Base-by-base conservation (phyloP, 2,888 invertebrate species). In the Ceraclea dissimilis region DNA sequence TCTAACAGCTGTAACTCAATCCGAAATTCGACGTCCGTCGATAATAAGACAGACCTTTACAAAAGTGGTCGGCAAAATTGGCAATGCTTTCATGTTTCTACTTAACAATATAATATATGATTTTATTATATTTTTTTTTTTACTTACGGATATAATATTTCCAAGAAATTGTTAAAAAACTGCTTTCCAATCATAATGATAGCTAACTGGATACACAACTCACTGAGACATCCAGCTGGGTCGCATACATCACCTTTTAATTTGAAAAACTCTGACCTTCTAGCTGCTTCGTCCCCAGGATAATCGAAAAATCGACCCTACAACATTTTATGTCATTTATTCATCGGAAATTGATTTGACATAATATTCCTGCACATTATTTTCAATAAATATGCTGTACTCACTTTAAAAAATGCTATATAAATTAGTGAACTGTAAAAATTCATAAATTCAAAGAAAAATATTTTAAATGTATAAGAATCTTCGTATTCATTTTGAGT, bases 341-440 rank as follows among this genome's bases (percentile, higher is more conserved):
- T 6, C 26, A 26, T 26, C 10, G 26, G 10, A 6, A 26, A 26
- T 6, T 26, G 4, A 6, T 26, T 4, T 26, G 26, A 4, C 26
- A 26, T 26, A 26, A 6, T 6, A 26, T 26, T 6, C 10, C 26
- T 26, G 26, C n/a, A n/a, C n/a, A n/a, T n/a, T n/a, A n/a, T n/a
- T n/a, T n/a, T n/a, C n/a, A n/a, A n/a, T n/a, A n/a, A 26, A 26
- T 26, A 26, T 26, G 26, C 26, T 26, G 5, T 26, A 26, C 10
- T 26, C 19, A 91, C 93, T 82, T 97, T 97, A 71, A 98, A 95
- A 72, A 98, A 98, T 0, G 98, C 98, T 54, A 99, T 97, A 72
- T 98, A 99, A 65, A 98, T 93, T n/a, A 98, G 81, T 0, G 97
- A 96, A 1, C 96, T 94, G 70, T 98, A 99, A 72, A 91, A 97